Conservation (phyloP, 1,140 invertebrate species). For the Heliconius himera region DNA sequence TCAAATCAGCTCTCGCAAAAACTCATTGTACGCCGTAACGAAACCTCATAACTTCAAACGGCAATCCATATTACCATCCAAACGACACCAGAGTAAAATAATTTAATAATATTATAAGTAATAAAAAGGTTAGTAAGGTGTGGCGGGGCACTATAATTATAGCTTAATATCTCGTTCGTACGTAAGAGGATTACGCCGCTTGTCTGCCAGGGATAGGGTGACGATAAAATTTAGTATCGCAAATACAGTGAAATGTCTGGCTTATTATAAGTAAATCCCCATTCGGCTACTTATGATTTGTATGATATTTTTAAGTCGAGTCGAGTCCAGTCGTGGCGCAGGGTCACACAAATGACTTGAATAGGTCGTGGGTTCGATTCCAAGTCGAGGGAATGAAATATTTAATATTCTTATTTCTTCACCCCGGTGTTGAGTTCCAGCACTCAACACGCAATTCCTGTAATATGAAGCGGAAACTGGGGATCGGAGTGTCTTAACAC, state of each 20-base stretch:
- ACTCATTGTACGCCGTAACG: neutral
- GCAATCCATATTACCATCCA: neutral
- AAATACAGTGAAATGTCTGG: slow-evolving; percentile 5
- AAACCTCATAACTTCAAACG: neutral
- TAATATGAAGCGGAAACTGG: too few relatives aligned
- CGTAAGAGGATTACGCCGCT: slow-evolving; percentile 62
- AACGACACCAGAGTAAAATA: neutral
- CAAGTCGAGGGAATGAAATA: too few relatives aligned
- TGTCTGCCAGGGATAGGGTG: slow-evolving; percentile 52
- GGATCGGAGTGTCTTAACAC: too few relatives aligned
- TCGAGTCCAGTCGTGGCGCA: too few relatives aligned
- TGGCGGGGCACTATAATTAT: slow-evolving; percentile 56
- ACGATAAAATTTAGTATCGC: slow-evolving; percentile 31
- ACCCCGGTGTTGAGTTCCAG: too few relatives aligned
- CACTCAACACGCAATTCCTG: too few relatives aligned
- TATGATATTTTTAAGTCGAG: too few relatives aligned
- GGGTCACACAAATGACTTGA: too few relatives aligned
- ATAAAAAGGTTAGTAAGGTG: slow-evolving; percentile 46
- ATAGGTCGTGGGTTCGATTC: too few relatives aligned
- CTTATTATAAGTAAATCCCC: neutral
- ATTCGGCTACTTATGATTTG: too few relatives aligned
- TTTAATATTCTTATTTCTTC: too few relatives aligned
- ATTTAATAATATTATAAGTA: slow-evolving; percentile 29
- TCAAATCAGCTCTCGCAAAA: neutral
- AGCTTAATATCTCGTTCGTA: slow-evolving; percentile 59